Conservation (phyloP, 2,888 invertebrate species). For the Drosophila imparisetae region DNA sequence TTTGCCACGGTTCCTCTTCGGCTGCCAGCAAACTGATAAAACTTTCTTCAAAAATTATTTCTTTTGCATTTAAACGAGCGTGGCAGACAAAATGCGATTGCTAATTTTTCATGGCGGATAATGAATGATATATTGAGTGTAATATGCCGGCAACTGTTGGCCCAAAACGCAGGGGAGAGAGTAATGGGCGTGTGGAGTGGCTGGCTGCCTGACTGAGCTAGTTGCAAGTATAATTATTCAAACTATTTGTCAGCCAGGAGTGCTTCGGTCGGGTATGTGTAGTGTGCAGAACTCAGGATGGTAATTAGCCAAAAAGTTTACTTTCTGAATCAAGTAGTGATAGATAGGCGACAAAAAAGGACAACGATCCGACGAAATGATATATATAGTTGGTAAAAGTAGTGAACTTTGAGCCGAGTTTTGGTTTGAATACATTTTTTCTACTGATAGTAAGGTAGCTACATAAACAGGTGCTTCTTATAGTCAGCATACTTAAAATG, state of each 20-base stretch:
- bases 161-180: background rate
- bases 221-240: constrained; percentile 72
- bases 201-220: constrained; percentile 43
- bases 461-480: background rate
- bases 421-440: background rate
- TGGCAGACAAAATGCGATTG: constrained; percentile 77
- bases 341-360: constrained; percentile 35
- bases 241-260: constrained; percentile 71
- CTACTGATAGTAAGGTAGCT: background rate
- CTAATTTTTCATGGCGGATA: constrained; percentile 79
- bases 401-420: background rate
- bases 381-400: constrained; percentile 10
- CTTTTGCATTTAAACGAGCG: constrained; percentile 69
- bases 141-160: constrained; percentile 47
- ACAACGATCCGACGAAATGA: constrained; percentile 8
- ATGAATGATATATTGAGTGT: constrained; percentile 78
- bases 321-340: constrained; percentile 30
- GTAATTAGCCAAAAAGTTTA: constrained; percentile 68
- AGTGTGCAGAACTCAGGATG: constrained; percentile 38
- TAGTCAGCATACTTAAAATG: background rate
- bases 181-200: background rate
- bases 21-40: constrained; percentile 73
- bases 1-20: constrained; percentile 18
- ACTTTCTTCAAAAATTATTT: constrained; percentile 65
- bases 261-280: background rate